phyloP scores from a whole-genome alignment of 1,140 invertebrate species.

The Listronotus oregonensis region DNA sequence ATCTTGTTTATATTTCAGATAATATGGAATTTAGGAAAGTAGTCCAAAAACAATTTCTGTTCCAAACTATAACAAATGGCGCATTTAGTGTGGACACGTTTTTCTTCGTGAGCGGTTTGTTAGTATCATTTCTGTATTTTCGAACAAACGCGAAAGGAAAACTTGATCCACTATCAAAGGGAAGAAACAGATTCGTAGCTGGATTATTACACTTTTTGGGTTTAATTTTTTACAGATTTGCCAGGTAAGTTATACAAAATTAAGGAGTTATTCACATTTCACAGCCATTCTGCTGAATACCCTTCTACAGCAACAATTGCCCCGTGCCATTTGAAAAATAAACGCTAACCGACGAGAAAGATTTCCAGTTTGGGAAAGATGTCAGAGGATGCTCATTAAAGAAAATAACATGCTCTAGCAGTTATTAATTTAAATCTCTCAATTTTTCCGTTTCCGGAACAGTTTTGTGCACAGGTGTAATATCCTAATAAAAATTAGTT shows the following conservation, averaged over 20 bases:
- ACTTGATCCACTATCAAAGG: slow-evolving; percentile 73
- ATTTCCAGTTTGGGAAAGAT: no score
- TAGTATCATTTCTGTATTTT: slow-evolving; percentile 85
- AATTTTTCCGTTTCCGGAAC: no score
- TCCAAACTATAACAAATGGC: slow-evolving; percentile 84
- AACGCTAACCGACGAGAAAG: no score
- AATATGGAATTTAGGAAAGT: slow-evolving; percentile 79
- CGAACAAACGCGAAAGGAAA: slow-evolving; percentile 80
- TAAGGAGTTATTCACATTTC: background rate
- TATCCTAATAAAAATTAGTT: no score
- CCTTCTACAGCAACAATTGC: no score
- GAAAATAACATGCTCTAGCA: no score
- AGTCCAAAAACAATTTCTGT: slow-evolving; percentile 78
- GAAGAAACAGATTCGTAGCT: slow-evolving; percentile 69
- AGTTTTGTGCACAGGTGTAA: no score
- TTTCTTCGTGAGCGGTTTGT: slow-evolving; percentile 83
- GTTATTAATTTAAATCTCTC: no score
- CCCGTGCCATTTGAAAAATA: no score
- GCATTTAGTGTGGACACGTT: slow-evolving; percentile 91
- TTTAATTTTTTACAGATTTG: slow-evolving; percentile 78
- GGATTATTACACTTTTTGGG: slow-evolving; percentile 77
- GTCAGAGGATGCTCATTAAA: no score
- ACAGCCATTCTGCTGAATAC: no score
- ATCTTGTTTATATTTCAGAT: slow-evolving; percentile 57
- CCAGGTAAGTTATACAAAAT: slow-evolving; percentile 58